A percentile compares a stretch with the other conserved stretches of the same genome.
These are phyloP conservation scores for Pristionchus exspectatus DNA, from an alignment of 2,888 invertebrate species.

Conservation along the genomic window DNA sequence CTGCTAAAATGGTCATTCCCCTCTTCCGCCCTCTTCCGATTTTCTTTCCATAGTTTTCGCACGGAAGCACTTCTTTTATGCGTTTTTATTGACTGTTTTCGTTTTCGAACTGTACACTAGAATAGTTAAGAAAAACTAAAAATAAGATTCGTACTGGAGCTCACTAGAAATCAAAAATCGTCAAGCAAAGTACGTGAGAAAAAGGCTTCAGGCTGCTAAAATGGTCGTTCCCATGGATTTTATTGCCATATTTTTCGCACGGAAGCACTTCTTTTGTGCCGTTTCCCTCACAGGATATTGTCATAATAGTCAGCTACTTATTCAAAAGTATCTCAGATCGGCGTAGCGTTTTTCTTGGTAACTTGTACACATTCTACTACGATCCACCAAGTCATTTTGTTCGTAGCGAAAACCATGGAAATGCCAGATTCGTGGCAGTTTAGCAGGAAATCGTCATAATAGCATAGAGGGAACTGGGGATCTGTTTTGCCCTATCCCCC, in stretches of 20 bases:
- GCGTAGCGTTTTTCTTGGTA: too few species aligned
- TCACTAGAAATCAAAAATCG: too few species aligned
- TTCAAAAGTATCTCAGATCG: too few species aligned
- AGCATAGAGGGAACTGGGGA: not conserved
- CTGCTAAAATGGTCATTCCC: not conserved
- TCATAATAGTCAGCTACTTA: not conserved
- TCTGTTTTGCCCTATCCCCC: not conserved
- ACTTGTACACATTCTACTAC: too few species aligned
- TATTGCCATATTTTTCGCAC: not conserved
- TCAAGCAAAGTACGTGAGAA: too few species aligned
- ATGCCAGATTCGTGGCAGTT: too few species aligned
- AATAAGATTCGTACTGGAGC: too few species aligned
- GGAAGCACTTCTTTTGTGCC: not conserved
- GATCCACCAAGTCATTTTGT: too few species aligned
- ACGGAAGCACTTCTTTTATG: not conserved
- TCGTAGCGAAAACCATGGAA: too few species aligned
- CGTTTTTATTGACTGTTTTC: not conserved
- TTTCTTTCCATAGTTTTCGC: not conserved
- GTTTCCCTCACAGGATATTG: not conserved
- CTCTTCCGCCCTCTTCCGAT: not conserved
- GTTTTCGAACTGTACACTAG: too few species aligned
- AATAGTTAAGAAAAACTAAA: too few species aligned
- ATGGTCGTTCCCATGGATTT: not conserved
- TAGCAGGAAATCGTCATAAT: not conserved
- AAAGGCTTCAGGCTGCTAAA: too few species aligned